These are phyloP conservation scores for Orgyia antiqua DNA, from an alignment of 2,888 invertebrate species.

Conservation along the genomic window DNA sequence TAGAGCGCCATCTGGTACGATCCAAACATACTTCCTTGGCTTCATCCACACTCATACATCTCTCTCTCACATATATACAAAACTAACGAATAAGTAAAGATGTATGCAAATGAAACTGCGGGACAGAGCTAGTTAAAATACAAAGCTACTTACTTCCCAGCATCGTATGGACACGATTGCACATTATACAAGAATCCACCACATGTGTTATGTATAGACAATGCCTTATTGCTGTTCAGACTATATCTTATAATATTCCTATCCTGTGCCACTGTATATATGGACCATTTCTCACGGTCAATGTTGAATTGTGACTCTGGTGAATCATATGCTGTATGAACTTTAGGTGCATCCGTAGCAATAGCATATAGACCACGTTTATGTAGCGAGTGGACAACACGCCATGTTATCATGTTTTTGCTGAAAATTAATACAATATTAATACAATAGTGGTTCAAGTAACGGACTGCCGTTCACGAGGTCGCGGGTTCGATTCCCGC, in stretches of 20 bases:
- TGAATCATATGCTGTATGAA: constrained; percentile 22
- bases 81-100: too few species aligned
- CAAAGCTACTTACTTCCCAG: constrained; percentile 73
- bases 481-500: too few species aligned
- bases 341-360: constrained; percentile 56
- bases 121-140: too few species aligned
- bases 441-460: too few species aligned
- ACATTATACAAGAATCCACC: constrained; percentile 82
- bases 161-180: constrained; percentile 82
- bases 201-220: constrained; percentile 73
- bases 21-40: too few species aligned
- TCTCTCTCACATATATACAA: too few species aligned
- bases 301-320: constrained; percentile 1
- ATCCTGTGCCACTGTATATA: constrained; percentile 82
- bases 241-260: constrained; percentile 74
- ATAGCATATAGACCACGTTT: constrained; percentile 80
- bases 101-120: too few species aligned
- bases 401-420: constrained; percentile 46
- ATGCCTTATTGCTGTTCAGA: constrained; percentile 43
- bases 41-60: too few species aligned
- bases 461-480: too few species aligned
- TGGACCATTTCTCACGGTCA: constrained; percentile 33
- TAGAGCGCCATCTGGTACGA: too few species aligned
- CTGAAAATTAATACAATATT: constrained; percentile 31
- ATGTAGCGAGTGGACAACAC: constrained; percentile 69